phyloP scores from a whole-genome alignment of 2,797 vertebrate genomes.

The Leucoraja ocellata region DNA sequence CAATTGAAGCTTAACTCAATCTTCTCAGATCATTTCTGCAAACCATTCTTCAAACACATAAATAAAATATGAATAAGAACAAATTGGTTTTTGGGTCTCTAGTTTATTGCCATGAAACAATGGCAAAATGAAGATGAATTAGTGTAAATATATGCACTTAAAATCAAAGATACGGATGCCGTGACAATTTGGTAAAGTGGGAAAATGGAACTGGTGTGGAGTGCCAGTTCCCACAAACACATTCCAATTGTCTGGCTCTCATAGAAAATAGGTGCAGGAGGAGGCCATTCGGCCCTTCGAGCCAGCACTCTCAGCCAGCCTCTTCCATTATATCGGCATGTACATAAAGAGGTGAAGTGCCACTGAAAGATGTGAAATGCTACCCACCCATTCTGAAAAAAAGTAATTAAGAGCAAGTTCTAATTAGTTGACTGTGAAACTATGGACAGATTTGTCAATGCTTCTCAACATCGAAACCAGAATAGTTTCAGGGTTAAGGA shows the following conservation, averaged over 20 bases:
- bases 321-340: too few species aligned
- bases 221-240: background rate
- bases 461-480: background rate
- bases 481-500: too few species aligned
- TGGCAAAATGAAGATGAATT: background rate
- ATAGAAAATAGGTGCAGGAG: background rate
- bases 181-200: background rate
- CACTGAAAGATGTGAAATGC: background rate
- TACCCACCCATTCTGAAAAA: background rate
- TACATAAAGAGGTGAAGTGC: too few species aligned
- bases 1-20: slow-evolving; percentile 29
- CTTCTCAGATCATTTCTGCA: slow-evolving; percentile 16
- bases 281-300: too few species aligned
- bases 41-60: slow-evolving; percentile 35
- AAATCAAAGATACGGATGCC: background rate
- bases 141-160: background rate
- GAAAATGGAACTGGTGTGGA: background rate
- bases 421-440: background rate
- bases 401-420: background rate
- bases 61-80: slow-evolving; percentile 36
- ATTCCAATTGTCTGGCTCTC: background rate
- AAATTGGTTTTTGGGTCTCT: background rate
- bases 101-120: background rate
- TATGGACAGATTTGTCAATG: background rate
- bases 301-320: too few species aligned